Evolutionary conservation across 1,140 invertebrate genomes (phyloP), one percentile per base, ranked within the genome.

Genomic region (Globodera ellingtonae): DNA sequence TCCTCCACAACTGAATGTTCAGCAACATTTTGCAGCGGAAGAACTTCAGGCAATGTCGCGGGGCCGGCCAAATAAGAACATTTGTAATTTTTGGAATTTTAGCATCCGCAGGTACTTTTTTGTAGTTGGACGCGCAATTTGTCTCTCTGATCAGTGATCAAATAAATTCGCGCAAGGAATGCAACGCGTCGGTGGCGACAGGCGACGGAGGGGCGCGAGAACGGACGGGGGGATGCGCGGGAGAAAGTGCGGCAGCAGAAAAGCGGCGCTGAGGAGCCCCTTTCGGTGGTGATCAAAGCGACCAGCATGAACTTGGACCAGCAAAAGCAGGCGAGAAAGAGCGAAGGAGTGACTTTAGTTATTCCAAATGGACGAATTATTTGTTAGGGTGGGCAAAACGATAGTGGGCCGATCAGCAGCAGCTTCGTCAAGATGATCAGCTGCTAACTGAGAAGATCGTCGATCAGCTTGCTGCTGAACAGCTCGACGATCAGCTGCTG

Each of bases 221-320:
- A 52, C 35, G 50, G 46, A 6, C 46, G 70, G 46, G 18, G 18
- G 18, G 70, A 52, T 13, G 46, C 70, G 50, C 70, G 70, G 35
- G 48, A 47, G 44, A 46, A 52, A 71, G 44, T 71, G 48, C 75
- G 76, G 44, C 80, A 80, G 65, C 52, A 18, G 59, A 79, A 48
- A 48, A 67, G 47, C 21, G 46, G 24, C 59, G 52, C 69, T 44
- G 56, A 48, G 13, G 79, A 81, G 56, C 72, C 80, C 8, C 66
- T 81, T 52, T 81, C 80, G 13, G 80, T 81, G 47, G 67, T 81
- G 52, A 81, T 81, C 15, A 78, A 77, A 72, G 52, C 21, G 18
- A 81, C 80, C 46, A 81, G 52, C 66, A 81, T 81, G 80, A 81
- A 80, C 72, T 18, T 77, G 47, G 80, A 81, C 72, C 72, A 81